Conservation (phyloP, 2,888 invertebrate genomes). For the Helobdella robusta region DNA sequence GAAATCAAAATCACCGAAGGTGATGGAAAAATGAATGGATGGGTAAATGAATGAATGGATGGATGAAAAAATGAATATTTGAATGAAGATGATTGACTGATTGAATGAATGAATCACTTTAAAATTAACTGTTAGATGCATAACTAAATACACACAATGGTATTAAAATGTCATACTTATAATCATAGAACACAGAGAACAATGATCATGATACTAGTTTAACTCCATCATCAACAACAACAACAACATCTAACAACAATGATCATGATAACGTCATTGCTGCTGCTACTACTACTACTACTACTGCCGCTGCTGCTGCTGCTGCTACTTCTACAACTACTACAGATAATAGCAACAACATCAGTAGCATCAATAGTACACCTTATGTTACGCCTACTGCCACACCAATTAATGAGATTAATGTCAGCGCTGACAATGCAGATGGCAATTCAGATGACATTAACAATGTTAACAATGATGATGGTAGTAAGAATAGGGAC, state of each 20-base stretch:
- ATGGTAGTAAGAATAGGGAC: too few species aligned
- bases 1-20: background rate
- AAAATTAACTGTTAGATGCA: background rate
- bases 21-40: background rate
- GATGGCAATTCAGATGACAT: too few species aligned
- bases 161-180: background rate
- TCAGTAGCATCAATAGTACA: too few species aligned
- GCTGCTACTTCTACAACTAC: slow-evolving; percentile 11
- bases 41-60: too few species aligned
- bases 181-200: too few species aligned
- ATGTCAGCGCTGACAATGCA: too few species aligned
- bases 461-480: too few species aligned
- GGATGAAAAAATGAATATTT: too few species aligned
- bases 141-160: background rate
- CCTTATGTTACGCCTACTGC: slow-evolving; percentile 8
- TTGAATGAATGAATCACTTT: background rate
- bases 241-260: slow-evolving; percentile 1
- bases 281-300: slow-evolving; percentile 9
- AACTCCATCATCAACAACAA: background rate
- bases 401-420: too few species aligned
- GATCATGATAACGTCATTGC: background rate
- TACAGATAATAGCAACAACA: too few species aligned
- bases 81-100: background rate
- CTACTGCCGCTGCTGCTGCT: slow-evolving; percentile 6
- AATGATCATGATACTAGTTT: slow-evolving; percentile 3